These are phyloP conservation scores for Microtus montanus DNA, from an alignment of 2,113 vertebrate species.

Conservation along the genomic window DNA sequence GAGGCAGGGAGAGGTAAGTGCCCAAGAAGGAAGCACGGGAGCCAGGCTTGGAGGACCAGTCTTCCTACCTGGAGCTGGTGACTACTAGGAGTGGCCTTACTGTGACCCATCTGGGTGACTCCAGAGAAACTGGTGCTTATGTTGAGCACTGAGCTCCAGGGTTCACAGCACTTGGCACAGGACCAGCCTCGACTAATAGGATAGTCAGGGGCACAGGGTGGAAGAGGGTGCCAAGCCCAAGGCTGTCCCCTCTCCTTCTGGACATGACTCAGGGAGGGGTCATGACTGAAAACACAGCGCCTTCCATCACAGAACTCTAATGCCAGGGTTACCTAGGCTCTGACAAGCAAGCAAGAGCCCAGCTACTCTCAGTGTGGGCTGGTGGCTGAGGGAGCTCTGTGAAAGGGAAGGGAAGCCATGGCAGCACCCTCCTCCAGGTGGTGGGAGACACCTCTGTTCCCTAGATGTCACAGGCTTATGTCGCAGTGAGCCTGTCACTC, in stretches of 20 bases:
- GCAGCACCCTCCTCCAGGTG: neutral
- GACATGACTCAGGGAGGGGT: neutral
- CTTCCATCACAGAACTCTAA: neutral
- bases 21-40: neutral
- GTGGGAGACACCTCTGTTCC: neutral
- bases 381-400: rapidly evolving
- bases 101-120: neutral
- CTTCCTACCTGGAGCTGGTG: neutral
- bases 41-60: neutral
- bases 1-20: neutral
- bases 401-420: neutral
- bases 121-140: neutral
- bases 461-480: neutral
- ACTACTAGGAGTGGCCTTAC: neutral
- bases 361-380: neutral
- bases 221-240: neutral
- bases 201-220: neutral
- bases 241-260: neutral
- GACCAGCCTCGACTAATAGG: neutral
- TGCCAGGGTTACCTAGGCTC: too few species aligned
- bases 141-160: neutral
- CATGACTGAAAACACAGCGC: neutral
- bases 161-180: neutral
- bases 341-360: rapidly evolving
- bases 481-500: neutral